Evolutionary conservation across 2,797 vertebrate species (phyloP).

Genomic region (Novumbra hubbsi): DNA sequence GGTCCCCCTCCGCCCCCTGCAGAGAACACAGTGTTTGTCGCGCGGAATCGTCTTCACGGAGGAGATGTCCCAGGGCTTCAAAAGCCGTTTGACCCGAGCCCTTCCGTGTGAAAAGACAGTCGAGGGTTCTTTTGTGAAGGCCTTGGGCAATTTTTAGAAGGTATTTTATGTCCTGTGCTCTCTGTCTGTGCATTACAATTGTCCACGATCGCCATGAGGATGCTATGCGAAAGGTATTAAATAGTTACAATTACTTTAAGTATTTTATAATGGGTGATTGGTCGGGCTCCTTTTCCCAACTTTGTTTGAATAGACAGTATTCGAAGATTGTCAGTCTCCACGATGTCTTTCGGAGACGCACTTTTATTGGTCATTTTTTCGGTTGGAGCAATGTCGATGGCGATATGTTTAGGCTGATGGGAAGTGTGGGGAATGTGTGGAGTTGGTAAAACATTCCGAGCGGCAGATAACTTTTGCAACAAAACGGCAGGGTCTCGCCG

Average conservation of each 20-base stretch:
- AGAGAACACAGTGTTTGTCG: neutral
- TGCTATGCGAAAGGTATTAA: neutral
- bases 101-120: neutral
- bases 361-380: too few species aligned
- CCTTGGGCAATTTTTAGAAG: neutral
- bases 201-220: neutral
- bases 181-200: neutral
- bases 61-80: too few species aligned
- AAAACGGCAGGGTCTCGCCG: slow-evolving; percentile 37
- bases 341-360: neutral
- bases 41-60: too few species aligned
- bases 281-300: neutral
- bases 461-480: neutral
- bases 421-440: neutral
- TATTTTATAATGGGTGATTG: neutral
- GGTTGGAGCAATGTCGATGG: neutral
- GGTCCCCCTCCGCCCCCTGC: neutral
- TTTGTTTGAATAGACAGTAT: neutral
- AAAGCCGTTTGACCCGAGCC: neutral
- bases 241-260: neutral
- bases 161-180: neutral
- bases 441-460: neutral
- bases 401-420: neutral
- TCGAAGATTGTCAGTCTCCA: neutral
- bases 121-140: neutral